phyloP scores from a whole-genome alignment of 2,888 invertebrate species.

The Parthenolecanium corni region DNA sequence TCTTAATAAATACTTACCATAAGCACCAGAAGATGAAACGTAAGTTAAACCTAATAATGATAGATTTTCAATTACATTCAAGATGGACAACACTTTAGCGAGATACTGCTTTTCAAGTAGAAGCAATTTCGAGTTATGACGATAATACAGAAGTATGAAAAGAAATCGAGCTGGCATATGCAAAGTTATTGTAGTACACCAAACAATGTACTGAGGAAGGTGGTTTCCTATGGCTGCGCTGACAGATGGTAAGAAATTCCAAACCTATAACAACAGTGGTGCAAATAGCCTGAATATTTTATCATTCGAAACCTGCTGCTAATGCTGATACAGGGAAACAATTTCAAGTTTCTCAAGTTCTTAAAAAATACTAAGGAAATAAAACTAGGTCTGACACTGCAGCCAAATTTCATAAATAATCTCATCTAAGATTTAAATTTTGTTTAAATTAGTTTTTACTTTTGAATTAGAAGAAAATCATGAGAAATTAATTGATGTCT shows the following conservation, averaged over 20 bases:
- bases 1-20: conserved; percentile 50
- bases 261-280: conserved; percentile 54
- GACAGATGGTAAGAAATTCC: conserved; percentile 82
- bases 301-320: too few species aligned
- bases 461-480: too few species aligned
- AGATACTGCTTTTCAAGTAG: conserved; percentile 47
- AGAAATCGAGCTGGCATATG: conserved; percentile 73
- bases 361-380: too few species aligned
- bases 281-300: too few species aligned
- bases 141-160: conserved; percentile 67
- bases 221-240: conserved; percentile 92
- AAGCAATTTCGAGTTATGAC: conserved; percentile 58
- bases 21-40: conserved; percentile 81
- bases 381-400: too few species aligned
- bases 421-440: too few species aligned
- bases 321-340: too few species aligned
- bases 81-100: conserved; percentile 50
- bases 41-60: conserved; percentile 78
- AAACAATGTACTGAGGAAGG: conserved; percentile 75
- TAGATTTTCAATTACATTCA: conserved; percentile 78
- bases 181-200: conserved; percentile 70
- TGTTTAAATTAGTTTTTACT: too few species aligned
- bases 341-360: too few species aligned
- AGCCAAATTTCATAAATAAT: too few species aligned
- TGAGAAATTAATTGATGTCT: too few species aligned